Evolutionary conservation across 1,140 invertebrate genomes (phyloP).

Genomic region (Hydropsyche tenuis): DNA sequence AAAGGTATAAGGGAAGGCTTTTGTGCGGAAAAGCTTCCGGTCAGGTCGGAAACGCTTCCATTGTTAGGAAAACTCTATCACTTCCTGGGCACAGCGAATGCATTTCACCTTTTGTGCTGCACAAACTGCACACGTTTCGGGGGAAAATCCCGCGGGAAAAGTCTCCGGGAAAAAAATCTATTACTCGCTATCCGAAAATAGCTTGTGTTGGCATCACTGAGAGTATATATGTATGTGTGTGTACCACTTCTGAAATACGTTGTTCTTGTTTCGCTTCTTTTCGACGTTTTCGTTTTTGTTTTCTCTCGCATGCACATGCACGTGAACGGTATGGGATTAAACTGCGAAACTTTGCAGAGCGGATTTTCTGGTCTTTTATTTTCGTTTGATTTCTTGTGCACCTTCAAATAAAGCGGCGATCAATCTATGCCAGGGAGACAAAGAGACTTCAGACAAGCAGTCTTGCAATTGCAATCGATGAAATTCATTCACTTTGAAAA

Average conservation of each 20-base stretch:
- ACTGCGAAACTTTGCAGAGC: constrained; percentile 21
- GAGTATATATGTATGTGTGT: no score
- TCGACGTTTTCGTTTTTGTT: constrained; percentile 5
- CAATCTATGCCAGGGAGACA: constrained; percentile 37
- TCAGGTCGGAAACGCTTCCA: constrained; percentile 40
- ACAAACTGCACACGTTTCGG: constrained; percentile 34
- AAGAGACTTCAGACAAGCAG: constrained; percentile 31
- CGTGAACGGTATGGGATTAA: no score
- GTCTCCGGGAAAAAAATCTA: constrained; percentile 6
- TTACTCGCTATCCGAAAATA: neutral
- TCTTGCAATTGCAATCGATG: constrained; percentile 28
- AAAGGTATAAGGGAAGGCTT: neutral
- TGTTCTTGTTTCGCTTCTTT: no score
- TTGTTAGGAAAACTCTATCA: constrained; percentile 49
- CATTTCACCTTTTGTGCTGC: constrained; percentile 45
- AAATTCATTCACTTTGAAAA: no score
- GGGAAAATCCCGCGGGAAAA: neutral
- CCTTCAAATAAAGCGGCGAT: constrained; percentile 38
- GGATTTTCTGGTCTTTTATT: constrained; percentile 5
- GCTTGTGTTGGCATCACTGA: no score
- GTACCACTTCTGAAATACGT: no score
- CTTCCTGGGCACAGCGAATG: constrained; percentile 36
- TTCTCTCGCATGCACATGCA: no score
- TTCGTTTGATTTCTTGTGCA: constrained; percentile 28
- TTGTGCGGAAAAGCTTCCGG: constrained; percentile 33